Percentiles rank a stretch among this genome's conserved stretches.
Conservation (phyloP, 2,113 vertebrate species). For the Epinephelus fuscoguttatus region DNA sequence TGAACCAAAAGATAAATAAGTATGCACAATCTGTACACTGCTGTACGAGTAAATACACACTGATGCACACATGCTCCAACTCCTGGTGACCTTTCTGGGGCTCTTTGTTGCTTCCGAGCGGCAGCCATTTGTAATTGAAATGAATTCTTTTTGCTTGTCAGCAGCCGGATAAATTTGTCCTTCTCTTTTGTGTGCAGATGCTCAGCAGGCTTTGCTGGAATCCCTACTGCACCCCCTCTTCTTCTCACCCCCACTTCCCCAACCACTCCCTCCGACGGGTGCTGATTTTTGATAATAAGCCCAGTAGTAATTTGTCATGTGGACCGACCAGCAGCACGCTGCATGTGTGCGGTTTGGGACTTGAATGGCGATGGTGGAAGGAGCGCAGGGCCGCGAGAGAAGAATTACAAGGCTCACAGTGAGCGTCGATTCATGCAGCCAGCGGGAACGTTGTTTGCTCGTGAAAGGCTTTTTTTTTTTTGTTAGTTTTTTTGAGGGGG, state of each 20-base stretch:
- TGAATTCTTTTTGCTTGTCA: conserved; percentile 52
- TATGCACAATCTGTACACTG: neutral
- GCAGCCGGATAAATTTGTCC: conserved; percentile 57
- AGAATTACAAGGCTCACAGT: conserved; percentile 68
- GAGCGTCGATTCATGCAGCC: conserved; percentile 77
- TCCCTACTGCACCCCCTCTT: conserved; percentile 16
- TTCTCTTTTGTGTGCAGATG: conserved; percentile 63
- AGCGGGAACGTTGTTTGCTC: conserved; percentile 74
- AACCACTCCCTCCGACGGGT: conserved; percentile 68
- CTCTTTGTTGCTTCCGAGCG: conserved; percentile 35
- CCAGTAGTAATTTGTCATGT: conserved; percentile 79
- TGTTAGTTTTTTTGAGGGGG: conserved; percentile 37
- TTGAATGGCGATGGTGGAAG: conserved; percentile 70
- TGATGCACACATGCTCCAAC: conserved; percentile 22
- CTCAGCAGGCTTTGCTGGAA: conserved; percentile 59
- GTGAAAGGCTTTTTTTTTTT: conserved; percentile 61
- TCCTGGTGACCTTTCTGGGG: conserved; percentile 61
- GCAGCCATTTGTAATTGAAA: conserved; percentile 67
- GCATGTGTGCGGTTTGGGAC: conserved; percentile 68
- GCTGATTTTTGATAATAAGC: conserved; percentile 81
- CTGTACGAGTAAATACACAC: conserved; percentile 11
- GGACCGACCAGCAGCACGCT: conserved; percentile 64
- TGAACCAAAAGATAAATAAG: conserved; percentile 20
- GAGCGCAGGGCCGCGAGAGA: conserved; percentile 42
- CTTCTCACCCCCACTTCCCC: neutral